Conservation (phyloP, 2,797 vertebrate species). For the Babyrousa celebensis region DNA sequence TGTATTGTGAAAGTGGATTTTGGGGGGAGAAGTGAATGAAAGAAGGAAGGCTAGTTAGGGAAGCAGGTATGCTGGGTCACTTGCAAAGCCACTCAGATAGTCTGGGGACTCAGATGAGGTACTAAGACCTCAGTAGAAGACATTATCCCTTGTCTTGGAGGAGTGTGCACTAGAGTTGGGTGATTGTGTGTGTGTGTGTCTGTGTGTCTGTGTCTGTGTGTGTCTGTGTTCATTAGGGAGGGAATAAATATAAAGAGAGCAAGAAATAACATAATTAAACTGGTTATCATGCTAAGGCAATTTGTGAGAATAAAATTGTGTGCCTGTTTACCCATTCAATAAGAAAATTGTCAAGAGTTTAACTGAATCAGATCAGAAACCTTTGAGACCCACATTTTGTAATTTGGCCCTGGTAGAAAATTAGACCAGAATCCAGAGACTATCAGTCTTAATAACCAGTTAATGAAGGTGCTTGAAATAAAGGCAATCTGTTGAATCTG, state of each 20-base stretch:
- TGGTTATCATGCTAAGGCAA: not conserved
- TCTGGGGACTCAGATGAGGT: not conserved
- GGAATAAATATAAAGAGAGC: not conserved
- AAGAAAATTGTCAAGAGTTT: slow-evolving; percentile 18
- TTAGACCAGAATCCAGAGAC: slow-evolving; percentile 64
- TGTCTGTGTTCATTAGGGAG: not conserved
- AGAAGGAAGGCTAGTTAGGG: not conserved
- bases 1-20: not conserved
- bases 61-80: not conserved
- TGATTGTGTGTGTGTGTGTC: not conserved
- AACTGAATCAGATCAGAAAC: slow-evolving; percentile 43
- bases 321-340: slow-evolving; percentile 9
- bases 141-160: not conserved
- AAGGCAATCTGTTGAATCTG: slow-evolving; percentile 63
- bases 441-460: slow-evolving; percentile 74
- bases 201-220: not conserved
- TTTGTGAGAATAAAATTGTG: not conserved
- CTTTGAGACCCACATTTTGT: not conserved
- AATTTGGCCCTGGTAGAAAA: slow-evolving; percentile 42
- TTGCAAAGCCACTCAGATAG: not conserved
- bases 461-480: slow-evolving; percentile 69
- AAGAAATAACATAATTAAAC: not conserved
- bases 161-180: fast-evolving
- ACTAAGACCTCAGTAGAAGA: not conserved
- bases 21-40: not conserved